Base-by-base conservation (phyloP, 2,888 invertebrate genomes). In the Philaethria dido region DNA sequence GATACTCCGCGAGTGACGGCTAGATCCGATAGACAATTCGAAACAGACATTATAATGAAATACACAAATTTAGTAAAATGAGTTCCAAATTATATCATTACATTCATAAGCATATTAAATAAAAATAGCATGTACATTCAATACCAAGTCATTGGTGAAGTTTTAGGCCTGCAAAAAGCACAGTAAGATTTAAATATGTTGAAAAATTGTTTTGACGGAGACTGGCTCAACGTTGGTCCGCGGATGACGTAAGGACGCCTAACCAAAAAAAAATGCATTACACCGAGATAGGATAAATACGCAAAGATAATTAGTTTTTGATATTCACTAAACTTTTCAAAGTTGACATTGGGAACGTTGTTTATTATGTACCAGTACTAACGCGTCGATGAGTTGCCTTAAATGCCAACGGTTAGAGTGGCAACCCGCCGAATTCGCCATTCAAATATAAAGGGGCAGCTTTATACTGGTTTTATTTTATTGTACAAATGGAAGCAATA, bases 161-260 rank as follows among this genome's bases (percentile, higher is more conserved):
- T 75, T 74, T 70, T 70, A 61, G 69, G 68, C 75, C 78, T 78
- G 77, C 77, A 81, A 78, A 78, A 77, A 78, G 75, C 78, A 80
- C 78, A 78, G 33, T 33, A 33, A 52, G 16, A 42, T 42, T 42
- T 22, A 42, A 22, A 42, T 57, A 14, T 22, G 11, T 22, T 22
- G 4, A 42, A 42, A n/a, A 42, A 2, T 42, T 42, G 57, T 57
- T 57, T 25, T 57, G 9, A 52, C 44, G 57, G 57, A 57, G 57
- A 57, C 57, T 57, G 57, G 57, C 33, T 57, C 57, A 25, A 11
- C 42, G 16, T 57, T 42, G 42, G 42, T 57, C n/a, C 9, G 2
- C 42, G 22, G 42, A 42, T 39, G 4, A 42, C n/a, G 33, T 13
- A n/a, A 13, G 13, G 25, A 57, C 39, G 57, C 39, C 39, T 42